Conservation (phyloP, 1,140 invertebrate genomes). For the Drosophila obscura region DNA sequence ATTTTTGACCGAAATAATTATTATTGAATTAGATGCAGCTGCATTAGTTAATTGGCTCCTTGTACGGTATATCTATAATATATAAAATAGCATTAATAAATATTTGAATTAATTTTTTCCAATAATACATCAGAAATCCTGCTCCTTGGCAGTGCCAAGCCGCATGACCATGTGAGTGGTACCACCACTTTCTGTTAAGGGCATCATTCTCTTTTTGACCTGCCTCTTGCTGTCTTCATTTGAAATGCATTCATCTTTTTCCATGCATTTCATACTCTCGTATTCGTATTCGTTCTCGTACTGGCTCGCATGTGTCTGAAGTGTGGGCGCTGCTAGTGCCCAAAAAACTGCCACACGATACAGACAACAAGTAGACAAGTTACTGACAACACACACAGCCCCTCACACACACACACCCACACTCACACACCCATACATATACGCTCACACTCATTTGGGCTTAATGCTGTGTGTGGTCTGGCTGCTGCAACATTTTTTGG, state of each 20-base stretch:
- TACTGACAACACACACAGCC: slow-evolving; percentile 55
- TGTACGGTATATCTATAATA: too few relatives aligned
- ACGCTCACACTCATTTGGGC: slow-evolving; percentile 42
- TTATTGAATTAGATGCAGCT: too few relatives aligned
- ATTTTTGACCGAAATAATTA: too few relatives aligned
- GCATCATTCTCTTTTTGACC: slow-evolving; percentile 28
- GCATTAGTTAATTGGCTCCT: too few relatives aligned
- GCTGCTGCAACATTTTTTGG: slow-evolving; percentile 52
- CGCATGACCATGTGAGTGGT: background rate
- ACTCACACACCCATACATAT: slow-evolving; percentile 1
- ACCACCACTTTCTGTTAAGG: background rate
- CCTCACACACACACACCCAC: slow-evolving; percentile 4
- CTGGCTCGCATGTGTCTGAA: slow-evolving; percentile 23
- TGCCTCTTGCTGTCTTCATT: slow-evolving; percentile 47
- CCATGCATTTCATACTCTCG: background rate
- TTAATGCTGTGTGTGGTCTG: slow-evolving; percentile 68
- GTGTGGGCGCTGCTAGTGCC: slow-evolving; percentile 21
- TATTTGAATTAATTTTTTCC: too few relatives aligned
- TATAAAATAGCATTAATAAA: too few relatives aligned
- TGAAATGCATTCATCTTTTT: slow-evolving; percentile 77
- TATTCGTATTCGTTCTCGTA: background rate
- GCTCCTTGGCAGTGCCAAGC: too few relatives aligned
- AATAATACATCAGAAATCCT: too few relatives aligned
- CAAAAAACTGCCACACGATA: slow-evolving; percentile 58
- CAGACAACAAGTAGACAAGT: slow-evolving; percentile 76